These are phyloP conservation scores for Psilanteris sp. DNA, from an alignment of 1,140 invertebrate species.

Conservation along the genomic window DNA sequence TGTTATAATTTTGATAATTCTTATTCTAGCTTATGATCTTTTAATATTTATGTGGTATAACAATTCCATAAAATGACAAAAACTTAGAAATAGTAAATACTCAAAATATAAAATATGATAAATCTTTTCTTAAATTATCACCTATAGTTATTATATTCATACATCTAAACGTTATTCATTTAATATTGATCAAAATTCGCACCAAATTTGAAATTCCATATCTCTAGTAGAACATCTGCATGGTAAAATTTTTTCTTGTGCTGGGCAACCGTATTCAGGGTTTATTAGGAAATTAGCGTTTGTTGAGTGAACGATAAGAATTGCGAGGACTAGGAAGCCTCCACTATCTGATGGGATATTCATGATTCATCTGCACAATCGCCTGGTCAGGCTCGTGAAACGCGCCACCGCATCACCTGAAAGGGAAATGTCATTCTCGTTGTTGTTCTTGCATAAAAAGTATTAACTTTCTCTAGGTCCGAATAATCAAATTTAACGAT, in stretches of 20 bases:
- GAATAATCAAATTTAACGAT: not conserved
- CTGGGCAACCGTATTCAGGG: conserved; percentile 81
- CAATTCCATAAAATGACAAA: too few relatives aligned
- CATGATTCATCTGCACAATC: conserved; percentile 75
- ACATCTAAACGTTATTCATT: too few relatives aligned
- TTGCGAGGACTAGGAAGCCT: conserved; percentile 64
- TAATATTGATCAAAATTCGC: conserved; percentile 54
- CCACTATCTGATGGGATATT: conserved; percentile 72
- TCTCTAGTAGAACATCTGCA: conserved; percentile 84
- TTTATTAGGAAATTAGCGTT: conserved; percentile 60
- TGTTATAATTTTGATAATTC: too few relatives aligned
- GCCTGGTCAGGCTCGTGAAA: conserved; percentile 29
- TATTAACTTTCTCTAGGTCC: conserved; percentile 40
- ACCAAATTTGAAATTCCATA: conserved; percentile 87
- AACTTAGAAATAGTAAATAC: too few relatives aligned
- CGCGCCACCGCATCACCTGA: conserved; percentile 54
- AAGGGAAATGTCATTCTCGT: conserved; percentile 58
- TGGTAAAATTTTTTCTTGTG: conserved; percentile 83
- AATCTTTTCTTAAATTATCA: too few relatives aligned
- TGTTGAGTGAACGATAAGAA: conserved; percentile 61
- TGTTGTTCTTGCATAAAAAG: conserved; percentile 42
- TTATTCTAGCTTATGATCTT: too few relatives aligned
- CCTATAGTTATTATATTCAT: too few relatives aligned
- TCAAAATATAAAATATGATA: too few relatives aligned
- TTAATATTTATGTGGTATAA: too few relatives aligned